A percentile compares a stretch with the other conserved stretches of the same genome.
These are phyloP conservation scores for Caenorhabditis macrosperma DNA, from an alignment of 2,888 invertebrate species.

Conservation along the genomic window DNA sequence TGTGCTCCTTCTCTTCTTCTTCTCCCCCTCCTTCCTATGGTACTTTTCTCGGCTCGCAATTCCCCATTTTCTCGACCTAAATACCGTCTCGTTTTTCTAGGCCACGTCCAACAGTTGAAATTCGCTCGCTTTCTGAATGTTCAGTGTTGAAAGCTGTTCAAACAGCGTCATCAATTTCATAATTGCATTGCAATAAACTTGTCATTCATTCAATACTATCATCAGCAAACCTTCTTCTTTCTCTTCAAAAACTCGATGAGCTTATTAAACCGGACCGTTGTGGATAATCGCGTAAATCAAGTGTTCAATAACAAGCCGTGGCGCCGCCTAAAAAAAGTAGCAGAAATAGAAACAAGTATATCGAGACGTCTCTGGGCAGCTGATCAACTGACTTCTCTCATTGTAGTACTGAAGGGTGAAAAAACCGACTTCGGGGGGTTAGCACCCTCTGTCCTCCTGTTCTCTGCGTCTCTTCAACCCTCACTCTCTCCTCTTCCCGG, in stretches of 20 bases:
- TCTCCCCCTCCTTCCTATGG: neutral
- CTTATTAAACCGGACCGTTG: neutral
- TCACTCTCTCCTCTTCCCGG: constrained; percentile 18
- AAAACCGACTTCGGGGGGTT: constrained; percentile 18
- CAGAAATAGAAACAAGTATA: neutral
- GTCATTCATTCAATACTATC: neutral
- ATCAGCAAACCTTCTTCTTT: neutral
- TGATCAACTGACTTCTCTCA: constrained; percentile 32
- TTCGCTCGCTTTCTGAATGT: neutral
- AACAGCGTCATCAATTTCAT: constrained; percentile 19
- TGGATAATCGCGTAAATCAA: constrained; percentile 12
- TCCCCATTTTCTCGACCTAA: neutral
- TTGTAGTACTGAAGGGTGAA: constrained; percentile 14
- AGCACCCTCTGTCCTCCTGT: constrained; percentile 11
- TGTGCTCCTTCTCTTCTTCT: constrained; percentile 7
- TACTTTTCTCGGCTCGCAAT: neutral
- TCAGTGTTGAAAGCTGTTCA: constrained; percentile 24
- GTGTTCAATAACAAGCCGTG: neutral
- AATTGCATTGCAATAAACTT: constrained; percentile 28
- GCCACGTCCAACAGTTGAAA: neutral
- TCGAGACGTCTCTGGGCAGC: constrained; percentile 11
- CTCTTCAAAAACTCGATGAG: constrained; percentile 2
- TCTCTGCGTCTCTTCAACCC: constrained; percentile 26
- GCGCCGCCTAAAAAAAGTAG: constrained; percentile 7
- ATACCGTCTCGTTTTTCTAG: neutral